Conservation (phyloP, 1,140 invertebrate species). For the Scaptodrosophila lebanonensis region DNA sequence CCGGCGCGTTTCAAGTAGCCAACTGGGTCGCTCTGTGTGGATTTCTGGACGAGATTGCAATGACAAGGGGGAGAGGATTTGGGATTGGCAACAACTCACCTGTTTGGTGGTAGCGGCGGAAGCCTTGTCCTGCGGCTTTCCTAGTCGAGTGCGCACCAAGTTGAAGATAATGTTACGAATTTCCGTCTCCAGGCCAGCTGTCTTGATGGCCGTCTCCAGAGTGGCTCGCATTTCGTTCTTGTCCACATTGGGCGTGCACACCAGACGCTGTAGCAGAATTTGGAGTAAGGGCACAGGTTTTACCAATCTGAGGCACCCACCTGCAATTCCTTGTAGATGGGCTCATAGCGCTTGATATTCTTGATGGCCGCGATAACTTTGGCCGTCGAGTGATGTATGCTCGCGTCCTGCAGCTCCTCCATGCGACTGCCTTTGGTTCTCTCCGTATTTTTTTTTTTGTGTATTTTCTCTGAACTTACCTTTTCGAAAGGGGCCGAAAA, state of each 20-base stretch:
- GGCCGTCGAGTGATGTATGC: conserved; percentile 81
- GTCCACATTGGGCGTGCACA: conserved; percentile 84
- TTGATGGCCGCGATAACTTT: conserved; percentile 82
- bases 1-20: conserved; percentile 89
- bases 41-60: conserved; percentile 34
- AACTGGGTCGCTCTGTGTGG: conserved; percentile 79
- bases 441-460: conserved; percentile 1
- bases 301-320: too few relatives aligned
- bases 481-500: too few relatives aligned
- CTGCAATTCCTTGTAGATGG: conserved; percentile 80
- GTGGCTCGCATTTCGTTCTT: conserved; percentile 87
- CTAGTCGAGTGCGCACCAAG: conserved; percentile 80
- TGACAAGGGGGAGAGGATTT: too few relatives aligned
- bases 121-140: conserved; percentile 42
- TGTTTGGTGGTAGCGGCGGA: conserved; percentile 22
- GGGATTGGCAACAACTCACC: conserved; percentile 13
- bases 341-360: conserved; percentile 81
- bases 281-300: too few relatives aligned
- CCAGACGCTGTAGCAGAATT: conserved; percentile 78
- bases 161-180: conserved; percentile 90
- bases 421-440: conserved; percentile 45
- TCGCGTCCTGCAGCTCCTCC: conserved; percentile 79
- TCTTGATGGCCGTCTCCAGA: conserved; percentile 84
- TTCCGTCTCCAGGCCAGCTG: conserved; percentile 86
- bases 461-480: not conserved